Evolutionary conservation across 2,113 vertebrate species (phyloP).

Genomic region (Thunnus thynnus): DNA sequence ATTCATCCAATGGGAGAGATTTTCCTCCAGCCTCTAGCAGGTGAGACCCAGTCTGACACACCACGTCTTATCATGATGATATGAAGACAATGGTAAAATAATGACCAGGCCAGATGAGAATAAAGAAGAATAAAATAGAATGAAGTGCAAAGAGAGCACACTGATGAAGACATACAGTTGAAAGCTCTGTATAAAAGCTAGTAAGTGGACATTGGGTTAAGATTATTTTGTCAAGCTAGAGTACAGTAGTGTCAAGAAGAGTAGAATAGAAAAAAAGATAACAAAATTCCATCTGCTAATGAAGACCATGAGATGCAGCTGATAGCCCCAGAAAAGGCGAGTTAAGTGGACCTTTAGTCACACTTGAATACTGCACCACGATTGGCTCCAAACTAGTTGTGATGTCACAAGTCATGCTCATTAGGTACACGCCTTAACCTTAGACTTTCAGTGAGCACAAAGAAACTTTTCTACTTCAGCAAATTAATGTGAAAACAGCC

Average conservation of each 20-base stretch:
- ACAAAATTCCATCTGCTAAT: too few species aligned
- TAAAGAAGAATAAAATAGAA: neutral
- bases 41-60: constrained; percentile 69
- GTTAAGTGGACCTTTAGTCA: too few species aligned
- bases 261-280: too few species aligned
- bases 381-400: too few species aligned
- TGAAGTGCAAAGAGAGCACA: neutral
- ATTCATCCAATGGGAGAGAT: constrained; percentile 90
- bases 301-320: neutral
- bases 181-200: neutral
- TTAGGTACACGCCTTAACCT: too few species aligned
- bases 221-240: neutral
- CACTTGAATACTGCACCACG: too few species aligned
- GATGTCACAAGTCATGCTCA: too few species aligned
- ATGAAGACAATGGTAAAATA: too few species aligned
- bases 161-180: neutral
- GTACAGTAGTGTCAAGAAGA: neutral
- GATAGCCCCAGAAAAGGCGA: too few species aligned
- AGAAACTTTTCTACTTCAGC: too few species aligned
- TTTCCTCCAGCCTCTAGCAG: constrained; percentile 92
- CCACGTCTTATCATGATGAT: neutral
- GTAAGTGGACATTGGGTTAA: neutral
- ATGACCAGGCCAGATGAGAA: neutral
- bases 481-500: too few species aligned
- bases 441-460: too few species aligned